Base-by-base conservation (phyloP, 2,888 invertebrate species). In the Laothoe populi region DNA sequence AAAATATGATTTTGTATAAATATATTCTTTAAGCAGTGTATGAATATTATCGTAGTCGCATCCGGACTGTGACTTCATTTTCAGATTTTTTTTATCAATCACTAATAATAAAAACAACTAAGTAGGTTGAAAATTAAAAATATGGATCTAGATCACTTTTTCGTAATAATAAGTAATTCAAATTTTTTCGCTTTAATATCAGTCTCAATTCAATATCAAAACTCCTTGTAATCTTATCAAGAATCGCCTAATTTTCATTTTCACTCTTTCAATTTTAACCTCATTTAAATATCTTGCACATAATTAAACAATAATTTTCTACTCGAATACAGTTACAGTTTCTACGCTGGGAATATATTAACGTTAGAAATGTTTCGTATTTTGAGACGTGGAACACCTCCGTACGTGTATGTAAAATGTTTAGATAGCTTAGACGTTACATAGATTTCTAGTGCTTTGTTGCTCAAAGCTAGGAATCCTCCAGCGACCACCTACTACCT, bases 401-500 rank as follows among this genome's bases (percentile, higher is more conserved):
- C 53, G 4, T 35, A 16, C 31, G 16, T 31, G 26, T 31, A 49
- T 5, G 35, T 53, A 35, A 19, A 53, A 57, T 42, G 53, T 53
- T 53, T 31, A 35, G 49, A 53, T 53, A 53, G 49, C 19, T 67
- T 63, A 67, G 64, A 64, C 57, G 31, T 64, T 67, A 62, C 66
- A 71, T 70, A 70, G 70, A 72, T 70, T 69, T 72, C 70, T 70
- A 70, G 67, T 66, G 64, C 67, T 61, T 65, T 69, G 66, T 66
- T 66, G 68, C 71, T 74, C 74, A 75, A 77, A 78, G 72, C 73
- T 67, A 72, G 69, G 68, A 70, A 70, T 70, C 68, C 74, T 70
- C 72, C 70, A 69, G 65, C 70, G 69, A 69, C 70, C 72, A 72
- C 64, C 64, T 70, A 40, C 40, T 42, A 40, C 66, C 63, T 69